phyloP scores from a whole-genome alignment of 1,140 invertebrate species.

The Drosophila fuyamai region DNA sequence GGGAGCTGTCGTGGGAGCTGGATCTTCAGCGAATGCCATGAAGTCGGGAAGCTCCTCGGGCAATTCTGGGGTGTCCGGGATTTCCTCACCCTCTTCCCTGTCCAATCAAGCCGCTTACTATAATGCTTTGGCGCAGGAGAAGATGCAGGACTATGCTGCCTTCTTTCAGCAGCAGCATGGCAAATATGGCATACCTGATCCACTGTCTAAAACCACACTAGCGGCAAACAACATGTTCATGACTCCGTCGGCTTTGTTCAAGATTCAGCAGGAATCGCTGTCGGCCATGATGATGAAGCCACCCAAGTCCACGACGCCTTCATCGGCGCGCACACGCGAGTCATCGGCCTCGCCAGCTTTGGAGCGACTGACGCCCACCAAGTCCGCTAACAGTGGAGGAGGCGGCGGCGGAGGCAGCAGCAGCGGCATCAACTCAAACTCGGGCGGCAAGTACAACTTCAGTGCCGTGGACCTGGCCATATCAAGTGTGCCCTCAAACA shows the following conservation, averaged over 20 bases:
- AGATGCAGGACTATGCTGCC: conserved; percentile 81
- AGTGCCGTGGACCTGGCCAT: conserved; percentile 85
- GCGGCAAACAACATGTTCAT: conserved; percentile 90
- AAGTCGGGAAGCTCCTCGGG: conserved; percentile 20
- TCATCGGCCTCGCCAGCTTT: conserved; percentile 81
- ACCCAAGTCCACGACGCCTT: conserved; percentile 74
- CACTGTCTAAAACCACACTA: conserved; percentile 88
- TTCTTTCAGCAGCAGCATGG: conserved; percentile 80
- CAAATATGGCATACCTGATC: conserved; percentile 87
- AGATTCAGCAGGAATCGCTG: conserved; percentile 85
- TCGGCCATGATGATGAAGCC: conserved; percentile 85
- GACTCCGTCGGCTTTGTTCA: conserved; percentile 86
- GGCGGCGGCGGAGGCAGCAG: conserved; percentile 35
- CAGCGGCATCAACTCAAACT: conserved; percentile 66
- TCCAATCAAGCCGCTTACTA: conserved; percentile 75
- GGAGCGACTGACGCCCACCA: conserved; percentile 82
- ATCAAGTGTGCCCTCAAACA: conserved; percentile 83
- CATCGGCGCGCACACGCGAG: conserved; percentile 72
- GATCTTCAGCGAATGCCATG: conserved; percentile 38
- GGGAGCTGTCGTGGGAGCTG: conserved; percentile 48
- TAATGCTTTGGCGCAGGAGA: conserved; percentile 79
- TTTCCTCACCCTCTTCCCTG: conserved; percentile 60
- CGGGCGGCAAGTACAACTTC: conserved; percentile 84
- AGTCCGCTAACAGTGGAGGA: conserved; percentile 55
- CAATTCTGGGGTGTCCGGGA: conserved; percentile 26